Conservation (phyloP, 2,797 vertebrate species). For the Danionella dracula region DNA sequence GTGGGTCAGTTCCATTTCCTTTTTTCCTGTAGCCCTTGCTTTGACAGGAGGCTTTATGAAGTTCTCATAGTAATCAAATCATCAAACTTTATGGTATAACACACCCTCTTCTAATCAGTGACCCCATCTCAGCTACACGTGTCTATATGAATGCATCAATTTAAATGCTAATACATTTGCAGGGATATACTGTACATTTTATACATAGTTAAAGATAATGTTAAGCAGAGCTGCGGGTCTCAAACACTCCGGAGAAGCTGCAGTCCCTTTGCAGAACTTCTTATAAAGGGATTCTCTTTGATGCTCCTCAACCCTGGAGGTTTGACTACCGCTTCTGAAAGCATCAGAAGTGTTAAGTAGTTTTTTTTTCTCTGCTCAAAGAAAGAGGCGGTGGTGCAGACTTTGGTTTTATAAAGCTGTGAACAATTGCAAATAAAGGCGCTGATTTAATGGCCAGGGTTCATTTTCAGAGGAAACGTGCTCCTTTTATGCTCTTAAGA, state of each 20-base stretch:
- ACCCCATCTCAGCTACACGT: background rate
- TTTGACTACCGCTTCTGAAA: slow-evolving; percentile 6
- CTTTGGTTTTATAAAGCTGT: background rate
- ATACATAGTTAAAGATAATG: background rate
- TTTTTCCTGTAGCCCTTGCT: background rate
- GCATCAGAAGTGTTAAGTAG: slow-evolving; percentile 11
- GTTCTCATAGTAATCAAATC: background rate
- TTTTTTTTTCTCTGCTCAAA: background rate
- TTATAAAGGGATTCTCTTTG: slow-evolving; percentile 8
- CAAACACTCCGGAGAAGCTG: background rate
- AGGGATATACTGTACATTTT: background rate
- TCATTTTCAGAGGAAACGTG: no score
- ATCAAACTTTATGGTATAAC: background rate
- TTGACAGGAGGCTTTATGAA: background rate
- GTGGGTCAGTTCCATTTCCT: background rate
- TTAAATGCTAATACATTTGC: slow-evolving; percentile 1
- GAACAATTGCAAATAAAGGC: background rate
- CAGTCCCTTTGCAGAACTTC: background rate
- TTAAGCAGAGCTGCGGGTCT: background rate
- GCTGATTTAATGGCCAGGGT: background rate
- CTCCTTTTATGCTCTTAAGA: background rate
- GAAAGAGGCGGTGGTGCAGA: background rate
- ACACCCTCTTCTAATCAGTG: background rate
- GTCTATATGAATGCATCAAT: background rate
- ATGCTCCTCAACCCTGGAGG: slow-evolving; percentile 8